A percentile compares a stretch with the other conserved stretches of the same genome.
Evolutionary conservation across 1,140 invertebrate genomes (phyloP).

Genomic region (Aphis gossypii): DNA sequence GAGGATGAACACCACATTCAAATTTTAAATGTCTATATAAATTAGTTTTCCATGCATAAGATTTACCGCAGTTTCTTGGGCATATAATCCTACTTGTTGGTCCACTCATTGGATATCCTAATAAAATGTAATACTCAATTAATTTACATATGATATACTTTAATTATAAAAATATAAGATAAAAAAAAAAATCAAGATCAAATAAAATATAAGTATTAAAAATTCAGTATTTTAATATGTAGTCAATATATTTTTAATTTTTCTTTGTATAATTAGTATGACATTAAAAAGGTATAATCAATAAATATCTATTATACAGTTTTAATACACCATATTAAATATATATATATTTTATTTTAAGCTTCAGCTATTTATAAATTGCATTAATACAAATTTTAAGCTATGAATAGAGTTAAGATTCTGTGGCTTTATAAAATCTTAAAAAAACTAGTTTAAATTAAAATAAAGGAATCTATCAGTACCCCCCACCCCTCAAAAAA

Average conservation of each 20-base stretch:
- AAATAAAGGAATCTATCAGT: neutral
- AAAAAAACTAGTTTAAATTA: neutral
- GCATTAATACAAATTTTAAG: neutral
- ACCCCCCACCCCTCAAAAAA: neutral
- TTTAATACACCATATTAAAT: too few relatives aligned
- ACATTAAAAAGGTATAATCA: too few relatives aligned
- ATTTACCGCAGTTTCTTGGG: neutral
- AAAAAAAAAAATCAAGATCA: neutral
- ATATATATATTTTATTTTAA: neutral
- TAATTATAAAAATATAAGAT: neutral
- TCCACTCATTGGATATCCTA: neutral
- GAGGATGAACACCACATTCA: constrained; percentile 66
- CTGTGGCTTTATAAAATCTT: neutral
- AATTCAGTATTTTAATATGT: neutral
- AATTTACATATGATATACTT: neutral
- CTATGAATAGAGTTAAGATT: neutral
- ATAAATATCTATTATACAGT: too few relatives aligned
- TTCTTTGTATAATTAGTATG: too few relatives aligned
- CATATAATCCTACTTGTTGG: neutral
- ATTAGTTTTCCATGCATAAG: constrained; percentile 1
- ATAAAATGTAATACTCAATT: neutral
- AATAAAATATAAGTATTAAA: neutral
- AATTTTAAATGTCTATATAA: constrained; percentile 60
- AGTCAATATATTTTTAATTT: neutral
- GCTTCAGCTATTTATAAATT: neutral